These are phyloP conservation scores for Pelodytes ibericus DNA, from an alignment of 2,797 vertebrate genomes.

Conservation along the genomic window DNA sequence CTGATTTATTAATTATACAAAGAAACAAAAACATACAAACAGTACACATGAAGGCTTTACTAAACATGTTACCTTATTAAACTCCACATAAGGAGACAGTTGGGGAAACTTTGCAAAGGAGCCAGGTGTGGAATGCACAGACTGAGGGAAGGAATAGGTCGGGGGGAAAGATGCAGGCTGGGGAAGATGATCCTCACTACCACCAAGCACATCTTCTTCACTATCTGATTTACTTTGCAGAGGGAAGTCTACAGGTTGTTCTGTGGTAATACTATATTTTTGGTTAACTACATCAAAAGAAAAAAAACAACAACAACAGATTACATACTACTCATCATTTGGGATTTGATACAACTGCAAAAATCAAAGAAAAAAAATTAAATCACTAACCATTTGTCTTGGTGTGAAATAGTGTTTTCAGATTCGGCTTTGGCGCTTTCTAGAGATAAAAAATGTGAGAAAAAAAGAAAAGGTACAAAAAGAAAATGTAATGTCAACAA, in stretches of 20 bases:
- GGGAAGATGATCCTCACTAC: constrained; percentile 67
- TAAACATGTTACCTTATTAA: constrained; percentile 72
- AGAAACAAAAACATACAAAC: constrained; percentile 49
- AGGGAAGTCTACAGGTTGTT: constrained; percentile 61
- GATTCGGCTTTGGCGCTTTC: constrained; percentile 80
- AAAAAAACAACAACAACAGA: constrained; percentile 44
- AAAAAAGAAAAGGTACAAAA: too few relatives aligned
- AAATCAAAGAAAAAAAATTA: background rate
- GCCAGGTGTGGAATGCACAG: constrained; percentile 62
- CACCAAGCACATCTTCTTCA: constrained; percentile 71
- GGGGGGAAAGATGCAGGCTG: constrained; percentile 63
- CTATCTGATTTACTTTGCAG: constrained; percentile 67
- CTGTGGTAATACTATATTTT: constrained; percentile 62
- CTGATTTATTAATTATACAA: too few relatives aligned
- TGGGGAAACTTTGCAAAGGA: constrained; percentile 69
- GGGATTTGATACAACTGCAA: too few relatives aligned
- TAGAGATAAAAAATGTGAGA: constrained; percentile 65
- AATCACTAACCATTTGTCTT: constrained; percentile 72
- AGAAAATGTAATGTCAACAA: too few relatives aligned
- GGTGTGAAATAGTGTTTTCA: constrained; percentile 76
- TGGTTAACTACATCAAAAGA: constrained; percentile 57
- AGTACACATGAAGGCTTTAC: background rate
- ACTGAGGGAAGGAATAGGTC: constrained; percentile 60
- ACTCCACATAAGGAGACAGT: constrained; percentile 66
- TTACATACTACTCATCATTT: constrained; percentile 26